Evolutionary conservation across 2,113 vertebrate species (phyloP).

Genomic region (Hydrolagus affinis): DNA sequence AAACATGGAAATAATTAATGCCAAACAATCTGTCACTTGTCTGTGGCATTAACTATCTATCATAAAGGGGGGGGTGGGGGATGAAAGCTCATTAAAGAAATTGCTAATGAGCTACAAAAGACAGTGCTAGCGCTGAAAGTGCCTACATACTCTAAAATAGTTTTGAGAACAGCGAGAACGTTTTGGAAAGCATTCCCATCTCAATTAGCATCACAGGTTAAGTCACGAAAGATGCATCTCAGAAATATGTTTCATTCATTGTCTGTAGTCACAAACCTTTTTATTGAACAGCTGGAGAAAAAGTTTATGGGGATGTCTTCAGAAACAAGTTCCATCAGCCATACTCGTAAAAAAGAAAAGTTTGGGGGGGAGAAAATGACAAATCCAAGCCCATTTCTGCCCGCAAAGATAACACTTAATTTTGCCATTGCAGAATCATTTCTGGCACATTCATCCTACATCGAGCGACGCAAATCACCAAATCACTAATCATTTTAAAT

Average conservation of each 20-base stretch:
- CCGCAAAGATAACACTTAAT: neutral
- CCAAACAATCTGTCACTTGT: slow-evolving; percentile 87
- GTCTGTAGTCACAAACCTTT: neutral
- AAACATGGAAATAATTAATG: slow-evolving; percentile 76
- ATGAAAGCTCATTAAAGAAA: slow-evolving; percentile 73
- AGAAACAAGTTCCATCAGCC: neutral
- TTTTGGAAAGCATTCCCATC: slow-evolving; percentile 58
- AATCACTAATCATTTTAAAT: neutral
- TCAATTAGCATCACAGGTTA: slow-evolving; percentile 46
- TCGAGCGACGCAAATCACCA: neutral
- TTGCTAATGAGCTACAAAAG: slow-evolving; percentile 77
- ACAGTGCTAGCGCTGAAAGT: slow-evolving; percentile 53
- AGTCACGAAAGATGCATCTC: slow-evolving; percentile 6
- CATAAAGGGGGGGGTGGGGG: too few relatives aligned
- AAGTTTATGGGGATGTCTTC: slow-evolving; percentile 25
- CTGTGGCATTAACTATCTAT: slow-evolving; percentile 79
- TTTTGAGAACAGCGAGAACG: slow-evolving; percentile 35
- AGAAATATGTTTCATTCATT: slow-evolving; percentile 10
- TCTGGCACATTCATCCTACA: neutral
- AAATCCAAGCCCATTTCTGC: neutral
- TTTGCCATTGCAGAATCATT: neutral
- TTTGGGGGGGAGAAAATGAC: neutral
- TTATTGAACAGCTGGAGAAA: neutral
- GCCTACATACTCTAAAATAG: slow-evolving; percentile 46
- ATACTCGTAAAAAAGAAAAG: neutral